A percentile compares a stretch with the other conserved stretches of the same genome.
These are phyloP conservation scores for Propsilocerus akamusi DNA, from an alignment of 1,140 invertebrate genomes.

Conservation along the genomic window DNA sequence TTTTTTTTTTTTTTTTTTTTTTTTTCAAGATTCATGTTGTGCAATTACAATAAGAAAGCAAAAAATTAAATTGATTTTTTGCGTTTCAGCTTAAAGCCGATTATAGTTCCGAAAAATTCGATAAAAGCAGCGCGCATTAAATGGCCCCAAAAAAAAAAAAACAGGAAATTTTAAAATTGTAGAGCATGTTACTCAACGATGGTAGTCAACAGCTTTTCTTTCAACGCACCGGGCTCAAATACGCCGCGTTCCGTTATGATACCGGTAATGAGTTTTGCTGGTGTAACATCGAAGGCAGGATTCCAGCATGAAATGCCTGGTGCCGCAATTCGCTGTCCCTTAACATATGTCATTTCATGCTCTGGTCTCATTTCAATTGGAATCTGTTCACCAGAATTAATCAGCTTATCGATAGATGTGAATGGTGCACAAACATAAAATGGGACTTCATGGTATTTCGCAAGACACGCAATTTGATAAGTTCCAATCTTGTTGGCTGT, in stretches of 20 bases:
- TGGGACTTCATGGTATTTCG: slow-evolving; percentile 78
- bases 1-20: no score
- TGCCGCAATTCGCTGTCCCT: slow-evolving; percentile 66
- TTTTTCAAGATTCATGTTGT: no score
- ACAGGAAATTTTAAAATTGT: no score
- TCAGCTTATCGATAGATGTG: slow-evolving; percentile 75
- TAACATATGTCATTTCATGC: slow-evolving; percentile 77
- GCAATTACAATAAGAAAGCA: no score
- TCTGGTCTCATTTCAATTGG: slow-evolving; percentile 85
- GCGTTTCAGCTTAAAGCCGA: no score
- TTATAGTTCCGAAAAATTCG: no score
- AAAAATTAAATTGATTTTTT: no score
- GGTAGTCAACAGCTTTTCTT: no score
- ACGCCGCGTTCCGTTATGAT: slow-evolving; percentile 92
- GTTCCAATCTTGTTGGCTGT: slow-evolving; percentile 99
- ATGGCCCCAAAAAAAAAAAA: no score
- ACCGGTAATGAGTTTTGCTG: slow-evolving; percentile 76
- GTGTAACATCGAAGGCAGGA: slow-evolving; percentile 98
- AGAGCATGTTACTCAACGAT: no score
- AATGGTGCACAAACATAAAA: slow-evolving; percentile 92
- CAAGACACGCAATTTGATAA: slow-evolving; percentile 87
- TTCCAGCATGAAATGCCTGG: slow-evolving; percentile 90
- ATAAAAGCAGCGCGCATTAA: no score
- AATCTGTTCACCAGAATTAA: slow-evolving; percentile 67
- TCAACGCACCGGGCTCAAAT: slow-evolving; percentile 38